A percentile compares a stretch with the other conserved stretches of the same genome.
Evolutionary conservation across 2,888 invertebrate genomes (phyloP).

Genomic region (Tenthredo amoena): DNA sequence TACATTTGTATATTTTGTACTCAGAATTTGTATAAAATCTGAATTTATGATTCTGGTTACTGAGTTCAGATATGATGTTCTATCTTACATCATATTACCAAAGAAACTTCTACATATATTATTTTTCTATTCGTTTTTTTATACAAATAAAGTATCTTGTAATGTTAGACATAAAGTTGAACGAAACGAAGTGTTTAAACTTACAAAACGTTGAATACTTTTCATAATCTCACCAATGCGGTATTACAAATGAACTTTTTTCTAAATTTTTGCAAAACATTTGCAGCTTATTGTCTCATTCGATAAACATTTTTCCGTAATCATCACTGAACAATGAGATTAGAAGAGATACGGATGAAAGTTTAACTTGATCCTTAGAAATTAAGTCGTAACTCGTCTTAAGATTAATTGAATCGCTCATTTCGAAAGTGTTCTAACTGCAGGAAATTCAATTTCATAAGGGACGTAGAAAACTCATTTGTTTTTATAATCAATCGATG

Average conservation of each 20-base stretch:
- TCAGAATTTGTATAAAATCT: constrained; percentile 19
- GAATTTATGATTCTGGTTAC: constrained; percentile 38
- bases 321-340: neutral
- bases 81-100: constrained; percentile 46
- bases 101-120: constrained; percentile 46
- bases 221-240: neutral
- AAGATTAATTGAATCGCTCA: constrained; percentile 6
- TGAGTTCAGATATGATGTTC: constrained; percentile 46
- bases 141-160: constrained; percentile 1
- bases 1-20: constrained; percentile 36
- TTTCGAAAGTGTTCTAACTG: neutral
- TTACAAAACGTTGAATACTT: neutral
- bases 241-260: constrained; percentile 26
- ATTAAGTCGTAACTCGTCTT: constrained; percentile 13
- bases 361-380: constrained; percentile 30
- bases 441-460: neutral
- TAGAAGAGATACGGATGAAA: constrained; percentile 10
- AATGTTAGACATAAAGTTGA: constrained; percentile 3
- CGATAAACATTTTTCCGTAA: constrained; percentile 25
- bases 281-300: constrained; percentile 21
- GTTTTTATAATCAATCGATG: neutral
- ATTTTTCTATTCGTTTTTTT: constrained; percentile 35
- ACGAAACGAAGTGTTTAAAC: constrained; percentile 37
- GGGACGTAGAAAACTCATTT: neutral
- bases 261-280: constrained; percentile 17